Conservation (phyloP, 2,113 vertebrate species). For the Hiodon tergisus region DNA sequence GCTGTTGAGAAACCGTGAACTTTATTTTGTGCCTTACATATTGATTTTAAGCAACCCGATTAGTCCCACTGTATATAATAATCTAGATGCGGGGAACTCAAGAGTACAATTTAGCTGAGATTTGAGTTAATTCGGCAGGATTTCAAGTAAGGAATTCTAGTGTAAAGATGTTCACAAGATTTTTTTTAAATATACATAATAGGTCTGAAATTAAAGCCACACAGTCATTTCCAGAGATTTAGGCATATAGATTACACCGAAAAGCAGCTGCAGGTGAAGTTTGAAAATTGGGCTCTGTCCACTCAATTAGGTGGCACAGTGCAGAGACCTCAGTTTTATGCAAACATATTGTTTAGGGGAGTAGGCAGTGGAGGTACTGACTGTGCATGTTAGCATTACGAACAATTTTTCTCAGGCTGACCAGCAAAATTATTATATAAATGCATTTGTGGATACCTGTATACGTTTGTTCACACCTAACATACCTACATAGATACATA, state of each 20-base stretch:
- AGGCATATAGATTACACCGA: neutral
- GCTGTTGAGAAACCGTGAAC: neutral
- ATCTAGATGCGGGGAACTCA: neutral
- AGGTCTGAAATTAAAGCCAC: neutral
- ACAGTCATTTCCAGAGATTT: neutral
- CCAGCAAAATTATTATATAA: no score
- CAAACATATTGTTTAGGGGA: conserved; percentile 3
- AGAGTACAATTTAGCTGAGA: neutral
- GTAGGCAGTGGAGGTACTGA: conserved; percentile 2
- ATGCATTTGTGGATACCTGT: no score
- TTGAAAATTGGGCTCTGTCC: conserved; percentile 9
- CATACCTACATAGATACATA: no score
- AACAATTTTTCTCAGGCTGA: no score
- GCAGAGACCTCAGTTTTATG: conserved; percentile 1
- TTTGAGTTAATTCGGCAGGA: neutral
- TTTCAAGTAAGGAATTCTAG: neutral
- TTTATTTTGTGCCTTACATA: neutral
- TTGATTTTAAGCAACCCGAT: neutral
- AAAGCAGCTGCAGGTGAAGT: conserved; percentile 3
- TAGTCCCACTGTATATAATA: neutral
- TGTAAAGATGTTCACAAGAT: conserved; percentile 4
- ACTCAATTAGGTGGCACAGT: conserved; percentile 1
- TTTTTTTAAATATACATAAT: conserved; percentile 2
- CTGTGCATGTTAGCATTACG: neutral
- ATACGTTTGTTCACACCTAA: no score